Evolutionary conservation across 2,797 vertebrate genomes (phyloP), one percentile per base, ranked within the genome.

Genomic region (Enteromius argenteus): DNA sequence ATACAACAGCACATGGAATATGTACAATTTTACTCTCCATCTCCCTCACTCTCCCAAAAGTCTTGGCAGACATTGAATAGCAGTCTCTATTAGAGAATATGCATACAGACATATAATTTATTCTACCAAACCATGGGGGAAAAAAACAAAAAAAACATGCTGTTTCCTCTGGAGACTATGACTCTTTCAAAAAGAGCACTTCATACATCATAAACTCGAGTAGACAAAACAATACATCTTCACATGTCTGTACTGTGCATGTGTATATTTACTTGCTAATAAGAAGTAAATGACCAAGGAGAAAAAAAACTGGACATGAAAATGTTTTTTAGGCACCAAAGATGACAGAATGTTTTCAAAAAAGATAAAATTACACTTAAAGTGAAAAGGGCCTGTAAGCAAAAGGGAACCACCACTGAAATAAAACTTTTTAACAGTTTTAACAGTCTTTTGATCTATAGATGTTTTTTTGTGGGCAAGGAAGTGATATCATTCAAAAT

Each of bases 1-100:
- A 84, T 83, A 86, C 74, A 83, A 89, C 74, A 87, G 73, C 66
- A 87, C 81, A 87, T 78, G 75, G 83, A 77, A 83, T 90, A 90
- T 88, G 84, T 85, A 88, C 89, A 90, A 86, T 69, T 86, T 42
- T 23, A 74, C 84, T 79, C 67, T 68, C 68, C 68, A 82, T 80
- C 80, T 69, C 30, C 42, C 74, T 75, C 71, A 79, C 42, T 53
- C 14, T 75, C 68, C 71, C 79, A 72, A 60, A 84, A 39, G 66
- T 72, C 67, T 79, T 84, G 75, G 75, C 81, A 83, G 81, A 83
- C 46, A 44, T 62, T 77, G 73, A 83, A 77, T 78, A 71, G 39
- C 83, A 62, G 66, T 72, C 75, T 84, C 83, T 84, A 44, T 78
- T 77, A 79, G 67, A 79, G 75, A 79, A 71, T 84, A 81, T 81